Evolutionary conservation across 2,113 vertebrate genomes (phyloP).

Genomic region (Hippocampus zosterae): DNA sequence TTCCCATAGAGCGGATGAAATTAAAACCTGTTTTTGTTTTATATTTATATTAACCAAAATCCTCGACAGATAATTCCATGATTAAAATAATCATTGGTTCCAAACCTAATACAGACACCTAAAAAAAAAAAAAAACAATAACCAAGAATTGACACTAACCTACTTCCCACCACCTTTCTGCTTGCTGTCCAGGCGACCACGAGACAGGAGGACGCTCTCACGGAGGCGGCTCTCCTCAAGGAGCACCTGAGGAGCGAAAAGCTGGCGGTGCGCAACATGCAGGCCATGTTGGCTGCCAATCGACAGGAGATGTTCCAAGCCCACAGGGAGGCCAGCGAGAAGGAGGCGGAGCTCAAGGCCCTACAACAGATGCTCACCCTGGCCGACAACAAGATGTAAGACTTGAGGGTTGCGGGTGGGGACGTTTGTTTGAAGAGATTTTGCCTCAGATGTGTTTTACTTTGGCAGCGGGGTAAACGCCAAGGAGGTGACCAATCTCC

Average conservation of each 20-base stretch:
- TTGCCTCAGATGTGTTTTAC: not conserved
- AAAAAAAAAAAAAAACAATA: too few relatives aligned
- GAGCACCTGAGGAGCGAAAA: constrained; percentile 87
- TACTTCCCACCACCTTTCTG: not conserved
- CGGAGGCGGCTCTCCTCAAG: constrained; percentile 86
- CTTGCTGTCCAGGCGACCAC: constrained; percentile 70
- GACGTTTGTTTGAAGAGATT: not conserved
- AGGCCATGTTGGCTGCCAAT: constrained; percentile 83
- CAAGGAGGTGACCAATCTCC: constrained; percentile 82
- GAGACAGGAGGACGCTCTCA: constrained; percentile 84
- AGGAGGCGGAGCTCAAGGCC: constrained; percentile 85
- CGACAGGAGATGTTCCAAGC: constrained; percentile 96
- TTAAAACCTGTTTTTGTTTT: too few relatives aligned
- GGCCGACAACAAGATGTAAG: constrained; percentile 89
- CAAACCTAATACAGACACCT: too few relatives aligned
- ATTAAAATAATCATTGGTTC: too few relatives aligned
- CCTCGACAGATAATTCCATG: too few relatives aligned
- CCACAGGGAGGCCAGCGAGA: constrained; percentile 82
- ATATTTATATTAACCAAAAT: too few relatives aligned
- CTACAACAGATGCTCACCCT: constrained; percentile 84
- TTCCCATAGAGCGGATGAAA: too few relatives aligned
- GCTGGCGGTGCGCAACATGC: constrained; percentile 84
- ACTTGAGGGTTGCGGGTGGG: not conserved
- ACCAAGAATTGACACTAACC: not conserved
- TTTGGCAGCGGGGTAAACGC: constrained; percentile 74